A percentile compares a stretch with the other conserved stretches of the same genome.
phyloP scores from a whole-genome alignment of 2,888 invertebrate species.

The Strigamia transsilvanica region DNA sequence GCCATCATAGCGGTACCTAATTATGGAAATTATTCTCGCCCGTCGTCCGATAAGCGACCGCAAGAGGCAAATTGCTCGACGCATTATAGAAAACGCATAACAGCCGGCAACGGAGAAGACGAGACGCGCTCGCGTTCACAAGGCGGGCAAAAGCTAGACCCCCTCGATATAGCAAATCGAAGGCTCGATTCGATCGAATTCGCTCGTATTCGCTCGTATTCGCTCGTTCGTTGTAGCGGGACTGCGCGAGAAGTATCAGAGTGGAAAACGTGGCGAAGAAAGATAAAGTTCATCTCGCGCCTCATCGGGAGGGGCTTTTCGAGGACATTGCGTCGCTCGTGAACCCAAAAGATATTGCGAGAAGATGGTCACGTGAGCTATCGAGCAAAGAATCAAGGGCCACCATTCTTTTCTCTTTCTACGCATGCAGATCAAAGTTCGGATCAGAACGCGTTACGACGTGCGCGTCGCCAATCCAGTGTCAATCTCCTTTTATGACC shows the following conservation, averaged over 20 bases:
- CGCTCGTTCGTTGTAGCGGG: neutral
- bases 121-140: neutral
- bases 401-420: conserved; percentile 13
- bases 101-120: neutral
- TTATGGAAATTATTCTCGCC: conserved; percentile 35
- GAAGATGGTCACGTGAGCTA: conserved; percentile 38
- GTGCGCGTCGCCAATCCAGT: conserved; percentile 10
- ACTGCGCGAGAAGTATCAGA: neutral
- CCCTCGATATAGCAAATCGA: neutral
- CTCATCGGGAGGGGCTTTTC: conserved; percentile 36
- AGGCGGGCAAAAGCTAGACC: neutral
- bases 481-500: conserved; percentile 34
- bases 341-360: conserved; percentile 32
- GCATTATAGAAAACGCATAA: conserved; percentile 38
- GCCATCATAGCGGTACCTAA: conserved; percentile 22
- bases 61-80: conserved; percentile 35
- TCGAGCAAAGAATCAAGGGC: conserved; percentile 32
- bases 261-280: conserved; percentile 21
- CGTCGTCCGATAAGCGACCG: conserved; percentile 32
- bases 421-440: conserved; percentile 29
- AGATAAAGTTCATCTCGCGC: conserved; percentile 38
- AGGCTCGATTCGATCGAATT: conserved; percentile 17
- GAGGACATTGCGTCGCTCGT: conserved; percentile 35
- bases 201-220: neutral
- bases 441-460: conserved; percentile 27